These are phyloP conservation scores for Camelus dromedarius DNA, from an alignment of 2,113 vertebrate genomes.

Conservation along the genomic window DNA sequence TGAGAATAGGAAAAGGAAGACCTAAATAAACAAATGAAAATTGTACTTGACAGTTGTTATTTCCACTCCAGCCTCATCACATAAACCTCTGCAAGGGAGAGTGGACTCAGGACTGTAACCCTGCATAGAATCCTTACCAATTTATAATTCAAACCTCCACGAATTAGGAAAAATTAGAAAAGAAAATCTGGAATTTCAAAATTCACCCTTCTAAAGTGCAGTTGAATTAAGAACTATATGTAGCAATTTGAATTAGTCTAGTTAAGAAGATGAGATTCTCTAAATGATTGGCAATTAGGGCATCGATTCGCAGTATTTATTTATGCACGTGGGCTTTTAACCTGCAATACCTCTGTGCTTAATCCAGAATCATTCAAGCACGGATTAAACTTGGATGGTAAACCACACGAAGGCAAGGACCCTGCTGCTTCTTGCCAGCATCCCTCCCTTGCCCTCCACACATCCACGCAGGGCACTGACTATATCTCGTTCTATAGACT, in stretches of 20 bases:
- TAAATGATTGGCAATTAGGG: not conserved
- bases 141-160: not conserved
- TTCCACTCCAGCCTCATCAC: not conserved
- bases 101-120: not conserved
- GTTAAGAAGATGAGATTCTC: not conserved
- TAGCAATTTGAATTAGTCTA: not conserved
- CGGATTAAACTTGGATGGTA: not conserved
- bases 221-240: not conserved
- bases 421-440: not conserved
- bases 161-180: slow-evolving; percentile 36
- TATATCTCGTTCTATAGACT: not conserved
- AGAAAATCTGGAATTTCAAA: not conserved
- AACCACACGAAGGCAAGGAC: not conserved
- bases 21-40: not conserved
- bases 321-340: not conserved
- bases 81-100: not conserved
- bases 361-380: not conserved
- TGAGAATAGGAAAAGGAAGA: not conserved
- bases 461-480: not conserved
- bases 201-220: not conserved
- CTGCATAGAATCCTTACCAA: not conserved
- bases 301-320: not conserved
- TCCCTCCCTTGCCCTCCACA: not conserved
- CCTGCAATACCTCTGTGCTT: not conserved
- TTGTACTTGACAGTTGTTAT: not conserved